phyloP scores from a whole-genome alignment of 2,797 vertebrate genomes.

The Parauchenoglanis ngamensis region DNA sequence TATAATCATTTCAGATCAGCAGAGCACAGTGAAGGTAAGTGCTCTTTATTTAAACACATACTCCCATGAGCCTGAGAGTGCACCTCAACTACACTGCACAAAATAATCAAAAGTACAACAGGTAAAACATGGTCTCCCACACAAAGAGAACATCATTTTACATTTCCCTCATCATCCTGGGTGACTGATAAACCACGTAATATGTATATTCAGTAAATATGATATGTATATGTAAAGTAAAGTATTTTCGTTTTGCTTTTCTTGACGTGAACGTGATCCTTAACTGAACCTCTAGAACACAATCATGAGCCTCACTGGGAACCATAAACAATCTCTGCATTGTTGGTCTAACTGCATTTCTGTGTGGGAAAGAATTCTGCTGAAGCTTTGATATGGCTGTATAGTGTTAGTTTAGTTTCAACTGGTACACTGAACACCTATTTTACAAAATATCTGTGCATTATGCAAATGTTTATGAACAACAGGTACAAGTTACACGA shows the following conservation, averaged over 20 bases:
- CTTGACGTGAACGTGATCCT: conserved; percentile 9
- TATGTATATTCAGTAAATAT: neutral
- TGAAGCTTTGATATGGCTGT: conserved; percentile 7
- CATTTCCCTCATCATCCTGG: neutral
- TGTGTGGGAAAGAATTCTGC: conserved; percentile 44
- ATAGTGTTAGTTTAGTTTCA: neutral
- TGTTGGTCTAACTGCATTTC: conserved; percentile 37
- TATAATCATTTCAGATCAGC: conserved; percentile 5
- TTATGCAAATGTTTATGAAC: neutral
- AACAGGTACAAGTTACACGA: neutral
- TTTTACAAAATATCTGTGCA: conserved; percentile 1
- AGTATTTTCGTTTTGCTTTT: neutral
- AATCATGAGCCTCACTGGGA: conserved; percentile 50
- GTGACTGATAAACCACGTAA: neutral
- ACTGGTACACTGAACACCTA: neutral
- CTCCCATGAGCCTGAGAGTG: neutral
- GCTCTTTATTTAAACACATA: conserved; percentile 13
- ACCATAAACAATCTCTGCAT: conserved; percentile 65
- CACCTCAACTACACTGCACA: neutral
- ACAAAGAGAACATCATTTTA: neutral
- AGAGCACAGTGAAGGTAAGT: neutral
- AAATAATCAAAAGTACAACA: conserved; percentile 12
- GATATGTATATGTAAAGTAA: neutral
- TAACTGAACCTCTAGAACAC: conserved; percentile 20
- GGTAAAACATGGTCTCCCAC: neutral